Conservation (phyloP, 2,113 vertebrate genomes). For the Hirundichthys speculiger region DNA sequence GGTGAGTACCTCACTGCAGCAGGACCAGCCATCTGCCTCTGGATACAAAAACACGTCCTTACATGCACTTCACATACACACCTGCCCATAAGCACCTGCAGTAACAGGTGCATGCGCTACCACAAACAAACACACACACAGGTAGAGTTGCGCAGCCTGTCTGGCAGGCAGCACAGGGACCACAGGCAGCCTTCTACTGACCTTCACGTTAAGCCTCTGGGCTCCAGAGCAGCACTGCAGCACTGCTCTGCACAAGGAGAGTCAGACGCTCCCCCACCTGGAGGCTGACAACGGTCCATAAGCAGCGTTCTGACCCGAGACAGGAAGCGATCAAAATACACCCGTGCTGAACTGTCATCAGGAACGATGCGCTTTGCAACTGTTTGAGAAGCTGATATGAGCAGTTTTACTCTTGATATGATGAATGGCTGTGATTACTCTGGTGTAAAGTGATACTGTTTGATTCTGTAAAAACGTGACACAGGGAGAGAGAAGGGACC, state of each 20-base stretch:
- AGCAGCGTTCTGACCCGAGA: background rate
- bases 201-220: constrained; percentile 52
- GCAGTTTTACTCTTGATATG: too few relatives aligned
- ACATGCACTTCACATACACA: background rate
- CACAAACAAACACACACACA: constrained; percentile 18
- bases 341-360: too few relatives aligned
- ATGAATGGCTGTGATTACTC: too few relatives aligned
- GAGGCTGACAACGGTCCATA: constrained; percentile 30
- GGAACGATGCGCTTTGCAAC: too few relatives aligned
- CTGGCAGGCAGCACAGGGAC: constrained; percentile 41
- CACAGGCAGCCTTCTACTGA: constrained; percentile 44
- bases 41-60: background rate
- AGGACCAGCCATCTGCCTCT: constrained; percentile 51
- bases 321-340: too few relatives aligned
- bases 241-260: constrained; percentile 35
- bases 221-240: constrained; percentile 59
- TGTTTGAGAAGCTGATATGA: too few relatives aligned
- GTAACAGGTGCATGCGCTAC: background rate
- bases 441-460: too few relatives aligned
- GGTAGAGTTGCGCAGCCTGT: constrained; percentile 1
- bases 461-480: too few relatives aligned
- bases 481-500: too few relatives aligned
- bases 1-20: constrained; percentile 58
- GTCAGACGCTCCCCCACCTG: background rate
- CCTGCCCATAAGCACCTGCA: background rate